Evolutionary conservation across 2,113 vertebrate genomes (phyloP).

Genomic region (Scartelaos histophorus): DNA sequence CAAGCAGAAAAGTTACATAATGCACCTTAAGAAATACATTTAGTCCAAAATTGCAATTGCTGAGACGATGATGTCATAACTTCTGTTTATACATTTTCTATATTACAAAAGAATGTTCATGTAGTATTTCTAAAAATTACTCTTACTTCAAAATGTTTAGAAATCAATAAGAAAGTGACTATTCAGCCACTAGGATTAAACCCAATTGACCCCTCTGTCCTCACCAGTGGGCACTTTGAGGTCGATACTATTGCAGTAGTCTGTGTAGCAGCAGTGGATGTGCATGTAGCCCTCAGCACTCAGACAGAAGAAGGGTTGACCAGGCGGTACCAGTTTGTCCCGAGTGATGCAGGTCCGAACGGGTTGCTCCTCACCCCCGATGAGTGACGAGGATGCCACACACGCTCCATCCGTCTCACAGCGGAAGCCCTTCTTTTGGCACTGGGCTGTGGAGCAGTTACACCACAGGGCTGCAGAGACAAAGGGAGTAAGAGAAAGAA

Average conservation of each 20-base stretch:
- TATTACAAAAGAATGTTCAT: not conserved
- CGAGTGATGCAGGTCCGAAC: slow-evolving; percentile 86
- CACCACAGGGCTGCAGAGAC: slow-evolving; percentile 82
- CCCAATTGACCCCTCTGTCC: slow-evolving; percentile 1
- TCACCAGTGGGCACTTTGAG: slow-evolving; percentile 87
- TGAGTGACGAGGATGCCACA: slow-evolving; percentile 89
- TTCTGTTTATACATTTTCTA: too few relatives aligned
- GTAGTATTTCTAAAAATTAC: too few relatives aligned
- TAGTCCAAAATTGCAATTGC: too few relatives aligned
- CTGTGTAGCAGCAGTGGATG: slow-evolving; percentile 92
- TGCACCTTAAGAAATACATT: too few relatives aligned
- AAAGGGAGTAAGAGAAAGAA: not conserved
- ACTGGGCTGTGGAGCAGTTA: slow-evolving; percentile 82
- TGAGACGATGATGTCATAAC: too few relatives aligned
- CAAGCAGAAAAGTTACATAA: not conserved
- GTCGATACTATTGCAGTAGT: slow-evolving; percentile 95
- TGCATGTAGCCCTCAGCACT: slow-evolving; percentile 89
- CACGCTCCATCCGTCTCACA: slow-evolving; percentile 95
- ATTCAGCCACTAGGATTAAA: not conserved
- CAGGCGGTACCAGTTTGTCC: slow-evolving; percentile 84
- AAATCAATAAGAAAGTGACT: not conserved
- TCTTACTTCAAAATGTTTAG: not conserved
- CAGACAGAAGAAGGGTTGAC: slow-evolving; percentile 91
- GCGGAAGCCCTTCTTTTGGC: slow-evolving; percentile 84
- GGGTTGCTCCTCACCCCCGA: slow-evolving; percentile 83